These are phyloP conservation scores for Epicampocera succincta DNA, from an alignment of 2,888 invertebrate species.

Conservation along the genomic window DNA sequence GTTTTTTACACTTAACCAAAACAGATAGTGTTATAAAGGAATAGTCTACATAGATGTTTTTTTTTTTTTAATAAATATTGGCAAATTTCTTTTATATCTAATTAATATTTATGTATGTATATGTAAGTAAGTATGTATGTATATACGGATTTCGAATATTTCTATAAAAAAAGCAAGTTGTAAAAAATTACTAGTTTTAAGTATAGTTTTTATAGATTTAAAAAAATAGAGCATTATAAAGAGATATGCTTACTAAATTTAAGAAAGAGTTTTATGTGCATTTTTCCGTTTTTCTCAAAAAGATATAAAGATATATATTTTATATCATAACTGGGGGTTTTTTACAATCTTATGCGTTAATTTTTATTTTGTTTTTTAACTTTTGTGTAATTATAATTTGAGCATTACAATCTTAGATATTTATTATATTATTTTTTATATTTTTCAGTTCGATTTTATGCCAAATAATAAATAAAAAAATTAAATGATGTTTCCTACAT, in stretches of 20 bases:
- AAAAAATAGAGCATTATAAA: slow-evolving; percentile 67
- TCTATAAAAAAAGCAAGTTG: slow-evolving; percentile 64
- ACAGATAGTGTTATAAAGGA: slow-evolving; percentile 22
- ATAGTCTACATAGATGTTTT: slow-evolving; percentile 22
- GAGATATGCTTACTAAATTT: slow-evolving; percentile 64
- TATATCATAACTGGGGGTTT: slow-evolving; percentile 3
- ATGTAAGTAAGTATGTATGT: slow-evolving; percentile 3
- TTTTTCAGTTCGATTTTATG: too few relatives aligned
- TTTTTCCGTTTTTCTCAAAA: slow-evolving; percentile 34
- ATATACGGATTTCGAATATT: slow-evolving; percentile 50
- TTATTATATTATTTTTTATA: slow-evolving; percentile 22
- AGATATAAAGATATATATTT: slow-evolving; percentile 49
- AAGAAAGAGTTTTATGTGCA: slow-evolving; percentile 59
- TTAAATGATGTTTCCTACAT: too few relatives aligned
- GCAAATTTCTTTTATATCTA: slow-evolving; percentile 52
- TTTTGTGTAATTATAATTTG: slow-evolving; percentile 46
- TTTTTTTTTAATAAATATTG: slow-evolving; percentile 39
- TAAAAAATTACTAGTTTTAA: slow-evolving; percentile 58
- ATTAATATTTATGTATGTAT: slow-evolving; percentile 56
- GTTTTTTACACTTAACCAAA: slow-evolving; percentile 55
- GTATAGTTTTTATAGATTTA: slow-evolving; percentile 39
- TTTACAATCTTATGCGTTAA: slow-evolving; percentile 38
- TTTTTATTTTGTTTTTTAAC: slow-evolving; percentile 16
- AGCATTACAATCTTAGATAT: slow-evolving; percentile 59
- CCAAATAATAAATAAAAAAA: too few relatives aligned